phyloP scores from a whole-genome alignment of 1,140 invertebrate genomes.

The Euura lappo region DNA sequence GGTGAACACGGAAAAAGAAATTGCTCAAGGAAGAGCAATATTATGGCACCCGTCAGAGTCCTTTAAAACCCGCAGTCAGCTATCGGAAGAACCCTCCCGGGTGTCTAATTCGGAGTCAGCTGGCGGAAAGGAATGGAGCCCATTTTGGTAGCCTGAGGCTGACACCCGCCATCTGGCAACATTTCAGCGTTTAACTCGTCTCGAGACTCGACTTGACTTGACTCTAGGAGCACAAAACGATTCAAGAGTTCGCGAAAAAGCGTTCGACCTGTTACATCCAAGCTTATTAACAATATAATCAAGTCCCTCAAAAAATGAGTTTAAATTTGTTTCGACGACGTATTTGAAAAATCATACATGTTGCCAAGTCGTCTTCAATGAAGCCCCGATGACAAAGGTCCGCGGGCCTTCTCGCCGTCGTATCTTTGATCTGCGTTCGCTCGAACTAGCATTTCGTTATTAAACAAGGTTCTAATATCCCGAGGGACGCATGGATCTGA shows the following conservation, averaged over 20 bases:
- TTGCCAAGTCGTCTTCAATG: background rate
- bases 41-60: slow-evolving; percentile 4
- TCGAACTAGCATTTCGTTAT: background rate
- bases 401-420: background rate
- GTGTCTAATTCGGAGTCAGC: slow-evolving; percentile 42
- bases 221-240: background rate
- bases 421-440: slow-evolving; percentile 1
- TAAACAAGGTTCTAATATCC: slow-evolving; percentile 2
- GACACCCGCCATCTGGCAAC: slow-evolving; percentile 42
- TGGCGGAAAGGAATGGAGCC: slow-evolving; percentile 39
- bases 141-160: slow-evolving; percentile 19
- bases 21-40: background rate
- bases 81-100: slow-evolving; percentile 32
- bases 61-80: slow-evolving; percentile 39
- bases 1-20: background rate
- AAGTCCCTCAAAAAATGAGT: no score
- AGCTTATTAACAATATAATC: background rate
- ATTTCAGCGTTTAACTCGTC: slow-evolving; percentile 34
- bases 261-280: background rate
- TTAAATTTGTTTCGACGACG: no score
- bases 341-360: no score
- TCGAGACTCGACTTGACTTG: background rate
- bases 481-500: slow-evolving; percentile 1
- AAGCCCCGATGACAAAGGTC: background rate
- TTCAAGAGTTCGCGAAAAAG: background rate